phyloP scores from a whole-genome alignment of 1,140 invertebrate species.

The Tetramorium alpestre region DNA sequence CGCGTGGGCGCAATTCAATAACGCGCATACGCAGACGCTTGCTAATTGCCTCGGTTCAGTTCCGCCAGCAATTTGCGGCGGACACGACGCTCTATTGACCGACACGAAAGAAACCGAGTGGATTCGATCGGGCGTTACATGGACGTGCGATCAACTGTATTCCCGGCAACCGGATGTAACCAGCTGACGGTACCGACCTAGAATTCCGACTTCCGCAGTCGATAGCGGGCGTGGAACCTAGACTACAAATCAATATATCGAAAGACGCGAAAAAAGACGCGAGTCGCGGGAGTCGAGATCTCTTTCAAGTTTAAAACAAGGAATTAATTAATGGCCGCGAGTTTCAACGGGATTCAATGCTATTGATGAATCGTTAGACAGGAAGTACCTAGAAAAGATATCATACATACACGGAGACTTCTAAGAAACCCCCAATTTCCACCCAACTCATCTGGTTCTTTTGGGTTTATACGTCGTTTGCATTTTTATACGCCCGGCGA shows the following conservation, averaged over 20 bases:
- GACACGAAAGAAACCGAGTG: conserved; percentile 34
- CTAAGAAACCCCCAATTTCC: neutral
- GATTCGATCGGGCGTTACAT: conserved; percentile 9
- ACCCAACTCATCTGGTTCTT: too few species aligned
- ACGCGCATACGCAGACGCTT: conserved; percentile 17
- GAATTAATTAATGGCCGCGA: neutral
- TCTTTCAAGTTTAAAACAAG: neutral
- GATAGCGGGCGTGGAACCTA: neutral
- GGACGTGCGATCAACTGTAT: conserved; percentile 20
- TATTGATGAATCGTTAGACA: neutral
- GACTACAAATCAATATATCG: neutral
- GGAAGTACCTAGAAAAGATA: neutral
- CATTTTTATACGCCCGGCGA: neutral
- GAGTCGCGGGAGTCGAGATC: neutral
- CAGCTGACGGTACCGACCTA: conserved; percentile 22
- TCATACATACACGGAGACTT: neutral
- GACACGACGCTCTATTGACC: conserved; percentile 31
- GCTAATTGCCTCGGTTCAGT: conserved; percentile 41
- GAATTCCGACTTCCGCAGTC: neutral
- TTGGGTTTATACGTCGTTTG: neutral
- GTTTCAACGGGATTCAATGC: neutral
- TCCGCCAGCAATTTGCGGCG: conserved; percentile 35
- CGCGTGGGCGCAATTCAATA: conserved; percentile 31
- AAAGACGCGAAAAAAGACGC: neutral
- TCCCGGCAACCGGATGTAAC: conserved; percentile 35